Evolutionary conservation across 2,113 vertebrate species (phyloP).

Genomic region (Haemorhous mexicanus): DNA sequence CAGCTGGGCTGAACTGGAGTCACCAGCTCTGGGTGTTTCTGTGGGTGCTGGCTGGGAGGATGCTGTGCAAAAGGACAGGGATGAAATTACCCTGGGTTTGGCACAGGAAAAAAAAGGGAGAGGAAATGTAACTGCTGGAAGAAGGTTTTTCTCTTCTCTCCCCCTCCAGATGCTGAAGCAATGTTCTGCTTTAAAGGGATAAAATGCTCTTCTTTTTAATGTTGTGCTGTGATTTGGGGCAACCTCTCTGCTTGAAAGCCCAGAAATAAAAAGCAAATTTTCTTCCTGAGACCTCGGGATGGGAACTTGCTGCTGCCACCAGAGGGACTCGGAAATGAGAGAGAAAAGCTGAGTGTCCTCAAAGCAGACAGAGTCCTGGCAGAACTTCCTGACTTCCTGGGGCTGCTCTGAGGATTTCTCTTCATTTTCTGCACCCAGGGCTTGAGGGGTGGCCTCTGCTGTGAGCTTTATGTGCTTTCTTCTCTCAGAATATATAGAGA

Average conservation of each 20-base stretch:
- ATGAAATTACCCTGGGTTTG: neutral
- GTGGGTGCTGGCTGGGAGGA: neutral
- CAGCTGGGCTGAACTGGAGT: neutral
- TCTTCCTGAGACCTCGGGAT: neutral
- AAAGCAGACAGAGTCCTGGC: neutral
- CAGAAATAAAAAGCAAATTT: neutral
- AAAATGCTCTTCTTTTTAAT: neutral
- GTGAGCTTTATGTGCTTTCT: neutral
- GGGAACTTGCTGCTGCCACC: neutral
- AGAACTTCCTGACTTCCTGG: neutral
- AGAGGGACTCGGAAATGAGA: neutral
- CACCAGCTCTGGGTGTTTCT: neutral
- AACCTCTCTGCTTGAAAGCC: neutral
- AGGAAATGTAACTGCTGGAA: neutral
- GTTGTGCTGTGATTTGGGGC: neutral
- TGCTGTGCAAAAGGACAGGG: neutral
- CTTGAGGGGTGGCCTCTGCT: neutral
- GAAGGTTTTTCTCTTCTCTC: neutral
- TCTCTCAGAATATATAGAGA: neutral
- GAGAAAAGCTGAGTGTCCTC: rapidly evolving
- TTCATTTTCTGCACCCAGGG: rapidly evolving
- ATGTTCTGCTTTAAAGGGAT: neutral
- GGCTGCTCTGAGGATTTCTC: neutral
- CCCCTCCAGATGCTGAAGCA: neutral
- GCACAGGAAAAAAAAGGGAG: neutral